Evolutionary conservation across 2,888 invertebrate species (phyloP), one percentile per base, ranked within the genome.

Genomic region (Papilio elwesi): DNA sequence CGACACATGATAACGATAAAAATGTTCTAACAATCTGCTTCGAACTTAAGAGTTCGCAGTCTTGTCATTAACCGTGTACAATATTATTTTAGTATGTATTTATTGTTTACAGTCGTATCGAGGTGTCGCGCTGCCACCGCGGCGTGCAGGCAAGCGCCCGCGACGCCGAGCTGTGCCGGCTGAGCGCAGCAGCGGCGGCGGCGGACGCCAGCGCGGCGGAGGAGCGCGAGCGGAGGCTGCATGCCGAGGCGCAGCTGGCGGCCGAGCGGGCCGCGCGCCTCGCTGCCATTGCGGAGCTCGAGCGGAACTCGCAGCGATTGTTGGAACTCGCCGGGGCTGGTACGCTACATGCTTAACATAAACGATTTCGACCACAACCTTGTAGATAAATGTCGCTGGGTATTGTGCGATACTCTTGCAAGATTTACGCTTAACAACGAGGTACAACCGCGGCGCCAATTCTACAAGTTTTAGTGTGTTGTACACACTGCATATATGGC

Each of bases 231-330:
- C 95, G 95, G 75, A 83, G 96, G 36, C 84, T 87, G 71, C 94
- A 94, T 76, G 92, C 95, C 65, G 96, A 96, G 81, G 87, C 94
- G 64, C 94, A 95, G 78, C 87, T 97, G 78, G 95, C 95, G 53
- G 95, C 96, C 13, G 97, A 97, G 81, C 94, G 95, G 4, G 94
- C 96, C 11, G 97, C 97, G 73, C 95, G 97, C 70, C 94, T 96
- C n/a, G 95, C 96, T 6, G 95, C 97, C 73, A 95, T 96, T 81
- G 95, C 96, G 15, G 97, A 97, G 86, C 89, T 97, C 63, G 96
- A 96, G 79, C 93, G 95, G 76, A 97, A 97, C 85, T 96, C 97
- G 26, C 95, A 96, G 80, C 92, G 97, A 68, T 95, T 97, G 55
- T 90, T 97, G 78, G 96, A 95, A 59, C 93, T 95, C 80, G 92